Conservation (phyloP, 2,113 vertebrate species). For the Rhabdornis inornatus region DNA sequence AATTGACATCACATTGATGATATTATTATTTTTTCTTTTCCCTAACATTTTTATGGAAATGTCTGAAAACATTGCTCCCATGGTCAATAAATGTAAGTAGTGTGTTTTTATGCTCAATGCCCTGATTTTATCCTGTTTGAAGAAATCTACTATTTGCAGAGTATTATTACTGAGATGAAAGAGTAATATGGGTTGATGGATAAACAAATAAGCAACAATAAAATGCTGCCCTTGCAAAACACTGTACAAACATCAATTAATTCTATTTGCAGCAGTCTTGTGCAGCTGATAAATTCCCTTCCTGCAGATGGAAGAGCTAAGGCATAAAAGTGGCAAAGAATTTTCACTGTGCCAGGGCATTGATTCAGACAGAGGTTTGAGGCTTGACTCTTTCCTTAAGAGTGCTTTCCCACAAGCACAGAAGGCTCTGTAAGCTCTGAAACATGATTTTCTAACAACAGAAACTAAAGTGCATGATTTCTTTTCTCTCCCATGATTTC, state of each 20-base stretch:
- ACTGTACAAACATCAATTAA: constrained; percentile 38
- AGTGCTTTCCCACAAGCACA: background rate
- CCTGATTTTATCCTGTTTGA: background rate
- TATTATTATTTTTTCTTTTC: background rate
- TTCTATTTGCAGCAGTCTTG: background rate
- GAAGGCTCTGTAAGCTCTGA: background rate
- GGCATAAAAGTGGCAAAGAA: background rate
- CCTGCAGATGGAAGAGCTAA: background rate
- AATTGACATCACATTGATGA: background rate
- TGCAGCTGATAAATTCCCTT: background rate
- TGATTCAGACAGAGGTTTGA: background rate
- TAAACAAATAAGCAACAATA: constrained; percentile 35
- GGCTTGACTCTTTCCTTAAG: background rate
- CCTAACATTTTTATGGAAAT: background rate
- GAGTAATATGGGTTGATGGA: background rate
- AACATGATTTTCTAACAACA: background rate
- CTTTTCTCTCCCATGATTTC: background rate
- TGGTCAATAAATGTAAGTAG: rapidly evolving
- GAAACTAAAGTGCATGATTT: background rate
- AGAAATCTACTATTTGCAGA: background rate
- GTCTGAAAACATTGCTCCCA: background rate
- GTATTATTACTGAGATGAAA: background rate
- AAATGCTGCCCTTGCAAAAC: background rate
- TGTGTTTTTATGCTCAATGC: background rate
- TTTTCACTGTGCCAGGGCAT: background rate